These are phyloP conservation scores for Encarsia formosa DNA, from an alignment of 2,888 invertebrate species.

Conservation along the genomic window DNA sequence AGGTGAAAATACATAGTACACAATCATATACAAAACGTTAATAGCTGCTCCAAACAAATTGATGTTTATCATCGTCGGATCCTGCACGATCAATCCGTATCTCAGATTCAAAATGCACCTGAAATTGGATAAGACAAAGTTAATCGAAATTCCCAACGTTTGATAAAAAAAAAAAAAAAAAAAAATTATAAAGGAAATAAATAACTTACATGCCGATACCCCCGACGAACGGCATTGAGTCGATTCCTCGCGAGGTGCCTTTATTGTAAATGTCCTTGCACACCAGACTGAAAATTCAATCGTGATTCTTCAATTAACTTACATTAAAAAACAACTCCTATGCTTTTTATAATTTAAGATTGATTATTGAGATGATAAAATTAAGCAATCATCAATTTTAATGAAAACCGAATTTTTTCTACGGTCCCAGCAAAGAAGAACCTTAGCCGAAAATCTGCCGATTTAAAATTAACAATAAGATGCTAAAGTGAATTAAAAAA, in stretches of 20 bases:
- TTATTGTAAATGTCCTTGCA: conserved; percentile 71
- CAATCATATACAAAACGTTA: conserved; percentile 63
- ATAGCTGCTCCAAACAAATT: conserved; percentile 71
- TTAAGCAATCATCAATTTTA: neutral
- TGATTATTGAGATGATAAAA: too few species aligned
- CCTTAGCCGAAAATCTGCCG: too few species aligned
- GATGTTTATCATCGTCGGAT: conserved; percentile 72
- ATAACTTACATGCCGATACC: conserved; percentile 71
- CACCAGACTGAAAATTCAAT: conserved; percentile 56
- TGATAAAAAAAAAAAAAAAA: neutral
- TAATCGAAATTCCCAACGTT: neutral
- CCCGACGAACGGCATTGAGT: conserved; percentile 70
- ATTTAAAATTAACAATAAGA: too few species aligned
- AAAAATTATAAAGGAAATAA: neutral
- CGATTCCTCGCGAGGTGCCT: conserved; percentile 62
- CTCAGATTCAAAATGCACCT: conserved; percentile 74
- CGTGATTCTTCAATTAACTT: too few species aligned
- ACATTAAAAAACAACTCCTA: too few species aligned
- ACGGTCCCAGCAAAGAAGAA: too few species aligned
- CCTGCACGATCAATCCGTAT: conserved; percentile 69
- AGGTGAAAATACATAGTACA: conserved; percentile 65
- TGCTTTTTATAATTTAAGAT: too few species aligned
- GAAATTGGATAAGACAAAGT: conserved; percentile 22
- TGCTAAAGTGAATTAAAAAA: too few species aligned
- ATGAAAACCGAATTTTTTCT: neutral